Evolutionary conservation across 2,888 invertebrate species (phyloP), one percentile per base, ranked within the genome.

Genomic region (Electrophaes corylata): DNA sequence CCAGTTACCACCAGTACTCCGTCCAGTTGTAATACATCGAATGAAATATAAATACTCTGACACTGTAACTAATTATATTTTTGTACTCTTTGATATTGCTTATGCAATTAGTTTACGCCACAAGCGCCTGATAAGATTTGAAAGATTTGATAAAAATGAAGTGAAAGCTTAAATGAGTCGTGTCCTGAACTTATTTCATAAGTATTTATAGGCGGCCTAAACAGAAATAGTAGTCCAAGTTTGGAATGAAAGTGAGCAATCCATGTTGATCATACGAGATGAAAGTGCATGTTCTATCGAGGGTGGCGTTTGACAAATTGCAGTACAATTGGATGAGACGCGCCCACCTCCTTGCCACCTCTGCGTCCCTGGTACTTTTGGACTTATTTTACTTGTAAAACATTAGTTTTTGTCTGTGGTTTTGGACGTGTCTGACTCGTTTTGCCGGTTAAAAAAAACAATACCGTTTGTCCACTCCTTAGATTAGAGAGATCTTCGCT

Each of bases 221-320:
- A 20, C 51, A 20, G 26, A 53, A 52, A 52, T 45, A 48, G 40
- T 6, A 33, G 1, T 49, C 53, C 49, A 19, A 46, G 40, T 54
- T 14, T 5, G 37, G 44, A 44, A 26, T 40, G 46, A 51, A 52
- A 58, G 52, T 39, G 26, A 43, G 20, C 50, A 41, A 2, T 41
- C 37, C 33, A 4, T 16, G 26, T 40, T 40, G 40, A 14, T 41
- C 35, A 29, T 26, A 18, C 12, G 51, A 55, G 60, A 55, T 55
- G 51, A 60, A 60, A 60, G 55, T 31, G 51, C 37, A 40, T 2
- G 19, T n/a, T 57, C 33, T 57, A 57, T 57, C 40, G 50, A 50
- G 45, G 51, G 60, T 56, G 60, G 67, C 60, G 62, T 57, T 69
- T 87, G 86, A 87, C 83, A 84, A 87, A 87, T 87, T 85, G 79